These are phyloP conservation scores for Temnothorax rugatulus DNA, from an alignment of 2,888 invertebrate genomes.

Conservation along the genomic window DNA sequence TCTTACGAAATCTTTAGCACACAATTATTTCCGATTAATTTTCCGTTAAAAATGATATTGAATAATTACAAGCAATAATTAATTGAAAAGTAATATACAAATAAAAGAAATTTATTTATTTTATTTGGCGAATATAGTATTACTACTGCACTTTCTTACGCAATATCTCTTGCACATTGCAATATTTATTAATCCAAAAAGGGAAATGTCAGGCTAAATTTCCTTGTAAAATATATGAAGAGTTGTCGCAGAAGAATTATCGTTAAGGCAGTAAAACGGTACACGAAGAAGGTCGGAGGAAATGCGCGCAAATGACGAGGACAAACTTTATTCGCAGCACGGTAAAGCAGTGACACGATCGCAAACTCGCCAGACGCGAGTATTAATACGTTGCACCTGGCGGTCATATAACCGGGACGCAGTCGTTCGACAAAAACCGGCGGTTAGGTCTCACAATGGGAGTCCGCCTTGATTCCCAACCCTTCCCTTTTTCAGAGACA, in stretches of 20 bases:
- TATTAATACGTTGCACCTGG: constrained; percentile 66
- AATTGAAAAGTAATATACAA: not conserved
- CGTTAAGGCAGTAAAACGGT: constrained; percentile 17
- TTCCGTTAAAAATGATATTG: not conserved
- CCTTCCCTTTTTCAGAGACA: not conserved
- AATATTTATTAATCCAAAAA: not conserved
- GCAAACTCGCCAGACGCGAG: constrained; percentile 58
- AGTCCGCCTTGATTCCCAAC: constrained; percentile 11
- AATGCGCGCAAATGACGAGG: constrained; percentile 18
- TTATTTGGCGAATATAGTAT: not conserved
- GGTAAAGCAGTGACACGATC: constrained; percentile 53
- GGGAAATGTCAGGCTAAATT: not conserved
- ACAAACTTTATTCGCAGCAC: constrained; percentile 51
- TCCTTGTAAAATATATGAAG: not conserved
- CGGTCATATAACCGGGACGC: constrained; percentile 47
- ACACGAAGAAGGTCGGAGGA: constrained; percentile 19
- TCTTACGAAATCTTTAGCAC: not conserved
- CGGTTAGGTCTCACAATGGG: constrained; percentile 34
- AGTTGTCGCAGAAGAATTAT: not conserved
- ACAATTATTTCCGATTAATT: not conserved
- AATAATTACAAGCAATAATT: not conserved
- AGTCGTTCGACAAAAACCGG: constrained; percentile 34
- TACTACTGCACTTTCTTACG: not conserved
- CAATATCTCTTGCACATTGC: not conserved
- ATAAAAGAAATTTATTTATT: not conserved